A percentile compares a stretch with the other conserved stretches of the same genome.
Conservation (phyloP, 2,797 vertebrate species). For the Sebastes cheni region DNA sequence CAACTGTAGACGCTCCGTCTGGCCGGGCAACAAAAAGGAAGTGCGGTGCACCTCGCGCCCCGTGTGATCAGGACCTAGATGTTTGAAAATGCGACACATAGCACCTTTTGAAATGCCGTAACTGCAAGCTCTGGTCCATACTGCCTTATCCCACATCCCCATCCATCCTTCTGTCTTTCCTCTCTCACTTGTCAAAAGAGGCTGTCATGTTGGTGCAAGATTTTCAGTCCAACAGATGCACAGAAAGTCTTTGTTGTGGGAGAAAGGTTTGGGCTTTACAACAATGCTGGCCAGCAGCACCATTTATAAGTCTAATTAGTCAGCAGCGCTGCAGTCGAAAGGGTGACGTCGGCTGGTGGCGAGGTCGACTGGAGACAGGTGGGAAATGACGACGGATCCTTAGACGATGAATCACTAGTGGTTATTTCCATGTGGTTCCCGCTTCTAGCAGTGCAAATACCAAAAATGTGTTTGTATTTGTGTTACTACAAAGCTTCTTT, state of each 20-base stretch:
- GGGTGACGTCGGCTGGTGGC: not conserved
- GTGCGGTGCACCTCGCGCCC: no score
- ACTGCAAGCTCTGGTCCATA: not conserved
- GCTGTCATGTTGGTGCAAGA: not conserved
- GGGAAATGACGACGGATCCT: not conserved
- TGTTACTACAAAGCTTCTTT: not conserved
- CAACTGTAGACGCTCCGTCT: no score
- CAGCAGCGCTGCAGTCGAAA: not conserved
- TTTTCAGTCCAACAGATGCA: not conserved
- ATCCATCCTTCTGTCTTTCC: not conserved
- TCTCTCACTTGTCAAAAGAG: not conserved
- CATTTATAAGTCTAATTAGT: not conserved
- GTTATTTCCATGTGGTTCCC: not conserved
- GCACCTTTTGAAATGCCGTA: not conserved
- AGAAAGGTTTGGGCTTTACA: not conserved
- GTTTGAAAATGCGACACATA: not conserved
- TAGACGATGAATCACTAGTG: not conserved
- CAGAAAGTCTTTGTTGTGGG: not conserved
- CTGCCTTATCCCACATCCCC: no score
- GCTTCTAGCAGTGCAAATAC: not conserved
- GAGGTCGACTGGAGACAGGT: not conserved
- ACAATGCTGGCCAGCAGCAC: constrained; percentile 66
- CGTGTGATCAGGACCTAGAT: no score
- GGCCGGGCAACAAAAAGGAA: no score
- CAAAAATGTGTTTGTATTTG: not conserved